These are phyloP conservation scores for Sorex fumeus DNA, from an alignment of 2,113 vertebrate species.

Conservation along the genomic window DNA sequence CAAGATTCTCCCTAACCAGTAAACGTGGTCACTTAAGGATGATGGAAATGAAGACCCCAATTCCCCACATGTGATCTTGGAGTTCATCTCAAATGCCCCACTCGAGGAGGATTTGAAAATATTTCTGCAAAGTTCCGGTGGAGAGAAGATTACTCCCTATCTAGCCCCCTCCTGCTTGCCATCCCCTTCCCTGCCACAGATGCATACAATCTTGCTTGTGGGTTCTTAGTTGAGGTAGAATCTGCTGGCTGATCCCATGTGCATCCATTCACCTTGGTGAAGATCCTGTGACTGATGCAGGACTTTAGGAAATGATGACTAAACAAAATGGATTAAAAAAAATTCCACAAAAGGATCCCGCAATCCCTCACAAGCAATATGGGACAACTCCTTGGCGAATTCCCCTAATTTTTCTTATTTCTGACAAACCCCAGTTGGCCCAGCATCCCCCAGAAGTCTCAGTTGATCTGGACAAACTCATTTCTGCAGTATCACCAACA, in stretches of 20 bases:
- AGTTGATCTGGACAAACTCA: conserved; percentile 52
- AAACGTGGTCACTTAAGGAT: no score
- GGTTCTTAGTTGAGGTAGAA: neutral
- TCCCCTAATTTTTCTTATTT: neutral
- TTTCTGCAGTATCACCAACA: conserved; percentile 6
- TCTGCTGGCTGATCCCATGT: neutral
- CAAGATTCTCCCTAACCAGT: no score
- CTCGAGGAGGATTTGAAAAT: neutral
- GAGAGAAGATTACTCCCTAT: neutral
- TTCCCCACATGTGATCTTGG: no score
- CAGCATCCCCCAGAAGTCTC: conserved; percentile 6
- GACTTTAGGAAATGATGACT: neutral
- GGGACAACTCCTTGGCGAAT: neutral
- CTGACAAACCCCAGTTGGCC: neutral
- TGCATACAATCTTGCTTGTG: neutral
- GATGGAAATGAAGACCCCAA: no score
- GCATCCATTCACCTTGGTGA: neutral
- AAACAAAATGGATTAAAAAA: conserved; percentile 9
- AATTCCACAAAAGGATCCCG: neutral
- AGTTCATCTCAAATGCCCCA: no score
- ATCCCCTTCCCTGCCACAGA: no score
- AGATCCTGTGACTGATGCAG: neutral
- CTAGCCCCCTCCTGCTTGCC: no score
- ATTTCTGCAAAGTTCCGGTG: neutral
- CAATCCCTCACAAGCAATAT: neutral